Evolutionary conservation across 2,797 vertebrate genomes (phyloP).

Genomic region (Acrossocheilus wenchowensis): DNA sequence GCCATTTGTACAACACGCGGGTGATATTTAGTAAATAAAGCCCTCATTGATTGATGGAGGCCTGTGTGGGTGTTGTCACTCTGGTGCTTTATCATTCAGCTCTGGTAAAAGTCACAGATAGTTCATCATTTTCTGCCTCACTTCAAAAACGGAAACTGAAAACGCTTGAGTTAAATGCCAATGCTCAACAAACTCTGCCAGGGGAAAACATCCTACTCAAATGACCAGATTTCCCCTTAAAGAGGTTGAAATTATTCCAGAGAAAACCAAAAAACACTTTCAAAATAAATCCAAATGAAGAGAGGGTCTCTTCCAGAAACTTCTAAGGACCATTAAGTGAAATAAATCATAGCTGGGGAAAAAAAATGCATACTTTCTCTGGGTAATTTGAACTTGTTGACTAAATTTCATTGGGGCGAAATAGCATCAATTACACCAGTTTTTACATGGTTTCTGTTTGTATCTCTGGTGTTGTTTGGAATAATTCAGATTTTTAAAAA

Average conservation of each 20-base stretch:
- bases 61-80: conserved; percentile 64
- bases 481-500: conserved; percentile 8
- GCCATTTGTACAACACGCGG: conserved; percentile 56
- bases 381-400: conserved; percentile 35
- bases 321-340: conserved; percentile 50
- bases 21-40: conserved; percentile 65
- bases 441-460: conserved; percentile 20
- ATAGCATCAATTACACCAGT: conserved; percentile 24
- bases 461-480: conserved; percentile 15
- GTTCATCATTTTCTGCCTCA: conserved; percentile 59
- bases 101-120: conserved; percentile 54
- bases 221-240: conserved; percentile 51
- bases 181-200: conserved; percentile 28
- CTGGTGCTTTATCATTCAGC: conserved; percentile 56
- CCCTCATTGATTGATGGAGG: conserved; percentile 59
- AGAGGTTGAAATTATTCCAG: conserved; percentile 45
- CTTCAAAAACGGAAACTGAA: conserved; percentile 55
- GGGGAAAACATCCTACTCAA: conserved; percentile 52
- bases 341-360: conserved; percentile 48
- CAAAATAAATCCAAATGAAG: conserved; percentile 47
- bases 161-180: conserved; percentile 55
- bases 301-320: conserved; percentile 30
- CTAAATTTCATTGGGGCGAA: conserved; percentile 24
- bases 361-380: conserved; percentile 35
- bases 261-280: conserved; percentile 47